phyloP scores from a whole-genome alignment of 1,140 invertebrate species.

The Drosophila sp. region DNA sequence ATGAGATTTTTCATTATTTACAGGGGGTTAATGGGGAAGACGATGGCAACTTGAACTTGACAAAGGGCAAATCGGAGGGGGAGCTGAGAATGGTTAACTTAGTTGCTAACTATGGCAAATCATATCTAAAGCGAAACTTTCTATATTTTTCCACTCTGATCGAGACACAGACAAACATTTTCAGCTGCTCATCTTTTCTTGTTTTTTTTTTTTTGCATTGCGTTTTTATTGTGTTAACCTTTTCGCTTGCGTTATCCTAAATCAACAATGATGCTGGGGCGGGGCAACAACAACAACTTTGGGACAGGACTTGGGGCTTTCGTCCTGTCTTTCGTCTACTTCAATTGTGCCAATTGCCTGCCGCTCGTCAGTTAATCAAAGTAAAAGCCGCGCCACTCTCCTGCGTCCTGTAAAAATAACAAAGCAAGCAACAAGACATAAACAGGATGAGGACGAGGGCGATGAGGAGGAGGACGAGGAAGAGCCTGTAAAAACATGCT shows the following conservation, averaged over 20 bases:
- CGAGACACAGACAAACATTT: constrained; percentile 63
- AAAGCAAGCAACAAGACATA: constrained; percentile 69
- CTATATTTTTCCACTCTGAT: constrained; percentile 13
- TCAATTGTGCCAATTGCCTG: constrained; percentile 79
- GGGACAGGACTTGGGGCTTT: constrained; percentile 21
- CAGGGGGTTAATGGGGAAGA: background rate
- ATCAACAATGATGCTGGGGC: constrained; percentile 69
- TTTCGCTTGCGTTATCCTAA: constrained; percentile 75
- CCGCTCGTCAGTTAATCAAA: constrained; percentile 79
- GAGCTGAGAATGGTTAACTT: constrained; percentile 25
- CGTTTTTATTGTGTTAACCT: constrained; percentile 68
- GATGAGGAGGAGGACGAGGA: background rate
- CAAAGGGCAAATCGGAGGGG: constrained; percentile 3
- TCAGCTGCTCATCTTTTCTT: constrained; percentile 62
- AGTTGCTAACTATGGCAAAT: background rate
- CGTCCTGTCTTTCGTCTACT: constrained; percentile 34
- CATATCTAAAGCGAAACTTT: background rate
- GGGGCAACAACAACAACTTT: constrained; percentile 4
- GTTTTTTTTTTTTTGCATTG: constrained; percentile 15
- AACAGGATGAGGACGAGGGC: constrained; percentile 44
- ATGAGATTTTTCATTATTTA: constrained; percentile 12
- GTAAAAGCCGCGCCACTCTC: constrained; percentile 56
- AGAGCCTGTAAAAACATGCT: constrained; percentile 32
- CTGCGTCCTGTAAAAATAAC: constrained; percentile 52
- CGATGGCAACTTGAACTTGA: constrained; percentile 1